These are phyloP conservation scores for Syrrhaptes paradoxus DNA, from an alignment of 2,113 vertebrate genomes.

Conservation along the genomic window DNA sequence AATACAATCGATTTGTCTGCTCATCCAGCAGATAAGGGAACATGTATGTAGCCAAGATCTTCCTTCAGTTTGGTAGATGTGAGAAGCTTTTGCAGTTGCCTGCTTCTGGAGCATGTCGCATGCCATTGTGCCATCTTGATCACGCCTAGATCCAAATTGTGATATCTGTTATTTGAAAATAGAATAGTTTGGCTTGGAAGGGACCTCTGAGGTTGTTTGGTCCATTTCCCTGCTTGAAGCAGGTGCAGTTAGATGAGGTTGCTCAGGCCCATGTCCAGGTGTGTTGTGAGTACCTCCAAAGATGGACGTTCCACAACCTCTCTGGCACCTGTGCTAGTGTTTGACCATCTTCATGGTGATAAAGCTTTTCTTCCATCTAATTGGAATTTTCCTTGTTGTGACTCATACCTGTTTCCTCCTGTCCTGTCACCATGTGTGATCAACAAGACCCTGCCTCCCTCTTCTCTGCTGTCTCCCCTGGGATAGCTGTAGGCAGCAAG, in stretches of 20 bases:
- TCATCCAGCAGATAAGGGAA: background rate
- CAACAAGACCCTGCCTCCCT: background rate
- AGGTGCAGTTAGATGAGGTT: background rate
- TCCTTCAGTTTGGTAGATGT: background rate
- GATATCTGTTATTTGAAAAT: background rate
- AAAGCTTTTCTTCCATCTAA: background rate
- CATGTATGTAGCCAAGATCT: rapidly evolving
- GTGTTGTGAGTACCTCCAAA: background rate
- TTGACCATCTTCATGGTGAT: background rate
- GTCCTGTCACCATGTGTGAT: background rate
- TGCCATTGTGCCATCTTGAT: background rate
- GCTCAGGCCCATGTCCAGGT: background rate
- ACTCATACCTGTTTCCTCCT: background rate
- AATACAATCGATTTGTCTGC: background rate
- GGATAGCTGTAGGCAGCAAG: background rate
- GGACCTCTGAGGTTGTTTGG: background rate
- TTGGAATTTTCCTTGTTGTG: background rate
- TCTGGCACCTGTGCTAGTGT: background rate
- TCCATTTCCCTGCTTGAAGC: background rate
- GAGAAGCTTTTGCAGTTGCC: background rate
- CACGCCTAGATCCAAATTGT: background rate
- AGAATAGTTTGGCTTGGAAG: too few relatives aligned
- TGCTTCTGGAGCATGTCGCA: background rate
- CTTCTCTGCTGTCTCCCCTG: background rate
- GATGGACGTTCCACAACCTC: background rate